These are phyloP conservation scores for Dryocosmus kuriphilus DNA, from an alignment of 2,888 invertebrate species.

Conservation along the genomic window DNA sequence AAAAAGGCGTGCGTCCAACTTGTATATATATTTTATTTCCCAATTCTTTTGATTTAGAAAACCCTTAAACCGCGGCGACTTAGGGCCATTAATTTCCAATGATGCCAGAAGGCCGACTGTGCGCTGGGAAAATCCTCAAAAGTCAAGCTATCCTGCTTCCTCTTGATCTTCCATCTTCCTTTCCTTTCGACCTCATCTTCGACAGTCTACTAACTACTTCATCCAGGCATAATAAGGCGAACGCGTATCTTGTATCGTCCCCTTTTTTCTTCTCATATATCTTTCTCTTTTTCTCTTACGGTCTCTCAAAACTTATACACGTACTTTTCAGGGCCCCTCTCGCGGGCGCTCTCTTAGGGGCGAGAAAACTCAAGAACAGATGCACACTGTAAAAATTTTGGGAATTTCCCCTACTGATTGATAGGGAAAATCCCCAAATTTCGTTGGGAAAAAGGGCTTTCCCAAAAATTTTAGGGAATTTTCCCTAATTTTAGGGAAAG, in stretches of 20 bases:
- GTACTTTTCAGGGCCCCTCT: background rate
- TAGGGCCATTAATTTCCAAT: slow-evolving; percentile 71
- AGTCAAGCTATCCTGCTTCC: slow-evolving; percentile 64
- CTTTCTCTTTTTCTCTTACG: slow-evolving; percentile 3
- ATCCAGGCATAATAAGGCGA: slow-evolving; percentile 13
- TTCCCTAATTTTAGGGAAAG: no score
- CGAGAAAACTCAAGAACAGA: slow-evolving; percentile 33
- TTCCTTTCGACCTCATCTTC: slow-evolving; percentile 15
- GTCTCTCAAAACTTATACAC: slow-evolving; percentile 4
- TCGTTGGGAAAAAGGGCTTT: no score
- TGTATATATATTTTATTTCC: slow-evolving; percentile 18
- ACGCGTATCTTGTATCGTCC: background rate
- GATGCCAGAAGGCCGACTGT: slow-evolving; percentile 71
- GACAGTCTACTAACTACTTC: slow-evolving; percentile 5
- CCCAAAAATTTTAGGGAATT: no score
- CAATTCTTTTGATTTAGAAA: slow-evolving; percentile 20
- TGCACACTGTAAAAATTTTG: no score
- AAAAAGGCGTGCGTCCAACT: background rate
- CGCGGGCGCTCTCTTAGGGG: slow-evolving; percentile 10
- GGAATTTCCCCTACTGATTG: no score
- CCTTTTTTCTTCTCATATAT: background rate
- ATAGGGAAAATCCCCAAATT: no score
- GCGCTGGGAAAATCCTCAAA: slow-evolving; percentile 64
- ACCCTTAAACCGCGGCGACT: slow-evolving; percentile 1
- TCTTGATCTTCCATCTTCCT: slow-evolving; percentile 13